These are phyloP conservation scores for Heteromyza rotundicornis DNA, from an alignment of 2,888 invertebrate species.

Conservation along the genomic window DNA sequence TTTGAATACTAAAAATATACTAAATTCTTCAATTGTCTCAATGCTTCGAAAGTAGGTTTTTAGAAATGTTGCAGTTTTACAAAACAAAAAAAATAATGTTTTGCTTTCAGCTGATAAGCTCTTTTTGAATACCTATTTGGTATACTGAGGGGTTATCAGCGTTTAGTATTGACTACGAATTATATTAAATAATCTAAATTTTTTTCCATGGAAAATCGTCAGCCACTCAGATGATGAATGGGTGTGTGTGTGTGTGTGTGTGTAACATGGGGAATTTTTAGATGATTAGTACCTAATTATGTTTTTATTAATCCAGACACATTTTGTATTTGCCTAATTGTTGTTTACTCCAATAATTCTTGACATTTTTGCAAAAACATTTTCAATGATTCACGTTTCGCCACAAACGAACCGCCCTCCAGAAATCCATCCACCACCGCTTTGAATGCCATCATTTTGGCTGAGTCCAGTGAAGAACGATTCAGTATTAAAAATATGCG, in stretches of 20 bases:
- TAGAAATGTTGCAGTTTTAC: too few species aligned
- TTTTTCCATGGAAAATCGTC: too few species aligned
- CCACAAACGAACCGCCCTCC: not conserved
- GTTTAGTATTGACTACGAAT: not conserved
- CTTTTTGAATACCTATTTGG: not conserved
- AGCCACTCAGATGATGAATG: too few species aligned
- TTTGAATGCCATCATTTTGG: slow-evolving; percentile 10
- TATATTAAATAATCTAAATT: too few species aligned
- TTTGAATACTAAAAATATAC: not conserved
- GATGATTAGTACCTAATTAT: too few species aligned
- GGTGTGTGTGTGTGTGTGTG: too few species aligned
- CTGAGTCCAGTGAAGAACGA: slow-evolving; percentile 7
- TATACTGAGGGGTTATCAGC: not conserved
- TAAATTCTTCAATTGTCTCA: too few species aligned
- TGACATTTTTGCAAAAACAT: not conserved
- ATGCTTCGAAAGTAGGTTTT: too few species aligned
- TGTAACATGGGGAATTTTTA: too few species aligned
- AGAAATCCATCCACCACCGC: slow-evolving; percentile 11
- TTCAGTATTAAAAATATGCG: slow-evolving; percentile 14
- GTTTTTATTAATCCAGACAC: too few species aligned
- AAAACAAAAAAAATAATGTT: not conserved
- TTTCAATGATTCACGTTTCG: slow-evolving; percentile 12
- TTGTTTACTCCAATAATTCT: not conserved
- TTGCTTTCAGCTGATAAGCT: not conserved
- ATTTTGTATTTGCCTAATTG: too few species aligned